Evolutionary conservation across 2,113 vertebrate species (phyloP).

Genomic region (human): DNA sequence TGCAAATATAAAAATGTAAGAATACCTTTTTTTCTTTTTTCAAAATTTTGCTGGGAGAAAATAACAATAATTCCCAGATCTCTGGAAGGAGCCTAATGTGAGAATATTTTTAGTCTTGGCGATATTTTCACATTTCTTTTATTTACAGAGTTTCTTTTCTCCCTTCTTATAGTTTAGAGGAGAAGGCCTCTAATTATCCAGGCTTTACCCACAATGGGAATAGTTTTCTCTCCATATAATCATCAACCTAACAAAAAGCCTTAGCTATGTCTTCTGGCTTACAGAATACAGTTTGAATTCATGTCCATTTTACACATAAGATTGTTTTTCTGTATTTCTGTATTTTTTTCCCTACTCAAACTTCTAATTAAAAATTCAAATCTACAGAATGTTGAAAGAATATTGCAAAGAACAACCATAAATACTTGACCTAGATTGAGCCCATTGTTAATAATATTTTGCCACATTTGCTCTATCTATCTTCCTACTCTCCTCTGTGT

Average conservation of each 20-base stretch:
- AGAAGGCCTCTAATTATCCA: slow-evolving; percentile 42
- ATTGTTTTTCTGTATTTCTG: neutral
- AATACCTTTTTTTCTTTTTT: neutral
- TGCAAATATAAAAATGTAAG: neutral
- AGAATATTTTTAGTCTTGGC: slow-evolving; percentile 25
- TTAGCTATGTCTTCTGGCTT: neutral
- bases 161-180: neutral
- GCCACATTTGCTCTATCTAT: neutral
- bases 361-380: neutral
- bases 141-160: slow-evolving; percentile 42
- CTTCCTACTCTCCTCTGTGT: neutral
- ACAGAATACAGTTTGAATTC: neutral
- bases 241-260: neutral
- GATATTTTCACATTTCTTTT: slow-evolving; percentile 49
- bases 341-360: neutral
- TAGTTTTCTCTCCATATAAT: neutral
- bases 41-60: neutral
- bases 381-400: neutral
- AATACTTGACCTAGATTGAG: neutral
- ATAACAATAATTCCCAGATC: slow-evolving; percentile 38
- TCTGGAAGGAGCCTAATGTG: neutral
- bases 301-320: neutral
- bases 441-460: neutral
- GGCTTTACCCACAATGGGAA: neutral
- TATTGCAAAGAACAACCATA: neutral